Conservation (phyloP, 2,888 invertebrate species). For the Netelia inedita region DNA sequence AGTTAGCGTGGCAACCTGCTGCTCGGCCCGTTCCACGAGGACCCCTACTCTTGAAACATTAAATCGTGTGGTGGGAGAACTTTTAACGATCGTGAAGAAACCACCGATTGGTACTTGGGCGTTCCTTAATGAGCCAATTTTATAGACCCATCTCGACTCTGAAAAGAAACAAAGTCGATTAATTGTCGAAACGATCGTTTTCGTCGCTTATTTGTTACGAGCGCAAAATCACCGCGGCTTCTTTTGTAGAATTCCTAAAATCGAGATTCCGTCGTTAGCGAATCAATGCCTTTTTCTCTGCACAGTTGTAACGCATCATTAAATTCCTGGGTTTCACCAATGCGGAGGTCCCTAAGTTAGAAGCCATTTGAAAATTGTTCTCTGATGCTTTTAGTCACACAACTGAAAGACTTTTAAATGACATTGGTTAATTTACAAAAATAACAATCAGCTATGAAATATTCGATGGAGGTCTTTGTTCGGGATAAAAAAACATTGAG, state of each 20-base stretch:
- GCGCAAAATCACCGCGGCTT: constrained; percentile 36
- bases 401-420: not conserved
- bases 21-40: constrained; percentile 22
- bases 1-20: constrained; percentile 28
- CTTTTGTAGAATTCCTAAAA: constrained; percentile 30
- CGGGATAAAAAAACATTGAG: constrained; percentile 21
- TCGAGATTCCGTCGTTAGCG: not conserved
- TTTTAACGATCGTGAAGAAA: constrained; percentile 72
- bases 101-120: constrained; percentile 75
- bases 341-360: not conserved
- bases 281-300: not conserved
- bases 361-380: not conserved
- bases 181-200: constrained; percentile 67
- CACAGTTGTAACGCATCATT: not conserved
- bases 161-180: constrained; percentile 76
- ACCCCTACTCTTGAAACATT: constrained; percentile 30
- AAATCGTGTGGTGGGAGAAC: constrained; percentile 62
- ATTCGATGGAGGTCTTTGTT: constrained; percentile 4
- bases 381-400: not conserved
- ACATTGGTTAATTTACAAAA: not conserved
- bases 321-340: not conserved
- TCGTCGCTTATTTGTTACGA: constrained; percentile 41
- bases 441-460: constrained; percentile 8
- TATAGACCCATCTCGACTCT: constrained; percentile 74
- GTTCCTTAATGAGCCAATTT: constrained; percentile 79